Base-by-base conservation (phyloP, 2,888 invertebrate genomes). In the Stratiomys singularior region DNA sequence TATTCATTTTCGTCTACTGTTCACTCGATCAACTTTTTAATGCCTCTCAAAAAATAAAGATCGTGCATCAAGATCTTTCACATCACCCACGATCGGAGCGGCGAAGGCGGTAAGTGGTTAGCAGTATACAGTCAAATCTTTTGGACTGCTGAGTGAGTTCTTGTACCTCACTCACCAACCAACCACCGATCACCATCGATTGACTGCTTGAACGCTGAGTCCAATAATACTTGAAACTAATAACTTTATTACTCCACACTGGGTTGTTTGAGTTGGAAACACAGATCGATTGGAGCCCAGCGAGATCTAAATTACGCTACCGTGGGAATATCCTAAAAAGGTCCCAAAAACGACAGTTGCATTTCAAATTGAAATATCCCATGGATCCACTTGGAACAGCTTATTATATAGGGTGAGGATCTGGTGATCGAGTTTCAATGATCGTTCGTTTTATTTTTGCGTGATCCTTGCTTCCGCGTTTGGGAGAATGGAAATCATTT, bases 1-100 rank as follows among this genome's bases (percentile, higher is more conserved):
- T 46, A 37, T 58, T 46, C 30, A 46, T 69, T 74, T 74, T 74
- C 58, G 37, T 37, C 74, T 60, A 30, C 52, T 7, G 58, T 30
- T 21, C 46, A 74, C 74, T 74, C 74, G 37, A 37, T 58, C 72
- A 23, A 72, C 72, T 58, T 18, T 30, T 58, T 13, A 58, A 28
- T 18, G 67, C 46, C 67, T 67, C 46, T 67, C 21, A n/a, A 44
- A 63, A 76, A 27, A 18, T 56, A 64, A 23, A 76, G 58, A 76
- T 79, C 79, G 79, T 79, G 79, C 76, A 79, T 79, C 78, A 79
- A 77, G 72, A 79, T 78, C 71, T 25, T 77, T 67, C 77, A 46
- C 67, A 79, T 79, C 79, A 76, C 79, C 79, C 79, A 79, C 79
- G 72, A 69, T 46, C 76, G 64, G 18, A 64, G 46, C 52, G 69